A percentile compares a stretch with the other conserved stretches of the same genome.
Conservation (phyloP, 2,113 vertebrate species). For the Rhegmatorhina hoffmannsi region DNA sequence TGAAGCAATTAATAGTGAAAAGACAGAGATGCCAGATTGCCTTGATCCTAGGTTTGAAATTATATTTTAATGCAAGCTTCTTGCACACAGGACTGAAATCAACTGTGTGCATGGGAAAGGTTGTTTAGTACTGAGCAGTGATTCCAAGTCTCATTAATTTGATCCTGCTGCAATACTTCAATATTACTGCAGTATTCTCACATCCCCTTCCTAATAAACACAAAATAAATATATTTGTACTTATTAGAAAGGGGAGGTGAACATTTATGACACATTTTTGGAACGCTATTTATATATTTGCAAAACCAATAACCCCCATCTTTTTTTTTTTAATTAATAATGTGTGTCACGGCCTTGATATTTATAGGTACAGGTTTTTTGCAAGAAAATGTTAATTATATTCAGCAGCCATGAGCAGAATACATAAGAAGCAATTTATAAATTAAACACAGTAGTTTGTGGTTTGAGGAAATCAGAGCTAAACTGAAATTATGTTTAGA, state of each 20-base stretch:
- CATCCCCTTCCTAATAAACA: not conserved
- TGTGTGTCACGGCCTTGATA: not conserved
- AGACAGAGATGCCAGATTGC: not conserved
- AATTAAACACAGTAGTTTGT: constrained; percentile 38
- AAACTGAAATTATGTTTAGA: constrained; percentile 28
- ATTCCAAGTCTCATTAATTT: not conserved
- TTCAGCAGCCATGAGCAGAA: constrained; percentile 3
- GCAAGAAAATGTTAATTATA: constrained; percentile 42
- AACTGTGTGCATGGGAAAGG: not conserved
- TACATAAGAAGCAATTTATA: constrained; percentile 24
- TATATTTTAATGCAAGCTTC: not conserved
- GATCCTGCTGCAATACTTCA: not conserved
- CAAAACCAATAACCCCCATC: not conserved
- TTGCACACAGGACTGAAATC: not conserved
- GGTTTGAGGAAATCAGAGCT: not conserved
- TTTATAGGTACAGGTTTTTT: constrained; percentile 11
- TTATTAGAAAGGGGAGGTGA: not conserved
- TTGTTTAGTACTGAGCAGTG: not conserved
- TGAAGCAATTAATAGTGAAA: not conserved
- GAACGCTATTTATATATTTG: not conserved
- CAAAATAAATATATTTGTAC: not conserved
- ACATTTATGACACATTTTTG: not conserved
- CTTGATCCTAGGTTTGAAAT: not conserved
- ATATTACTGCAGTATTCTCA: not conserved
- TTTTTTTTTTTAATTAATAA: constrained; percentile 4